Evolutionary conservation across 2,113 vertebrate genomes (phyloP), one percentile per base, ranked within the genome.

Genomic region (Oreocharis arfaki): DNA sequence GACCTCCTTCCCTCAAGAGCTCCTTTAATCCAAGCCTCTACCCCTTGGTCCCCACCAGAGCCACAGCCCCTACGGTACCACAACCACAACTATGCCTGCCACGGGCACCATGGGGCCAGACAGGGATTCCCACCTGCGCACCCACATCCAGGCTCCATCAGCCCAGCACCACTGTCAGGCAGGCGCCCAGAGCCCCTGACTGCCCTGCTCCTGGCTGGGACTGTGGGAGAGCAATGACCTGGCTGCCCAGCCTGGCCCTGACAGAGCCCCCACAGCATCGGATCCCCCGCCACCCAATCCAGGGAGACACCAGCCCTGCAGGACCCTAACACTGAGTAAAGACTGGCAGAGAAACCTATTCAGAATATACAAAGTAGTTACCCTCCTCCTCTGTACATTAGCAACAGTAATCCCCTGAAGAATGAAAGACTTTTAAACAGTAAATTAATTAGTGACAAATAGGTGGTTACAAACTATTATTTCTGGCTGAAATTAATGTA

Each of bases 401-500:
- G 56, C 73, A 84, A 78, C 46, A 70, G 47, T 77, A 90, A 87
- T 85, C 23, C 76, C 16, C 71, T 82, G 76, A 77, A 76, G 82
- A 93, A 93, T 83, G n/a, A 87, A 78, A 93, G 82, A 27, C 47
- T 89, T 92, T 79, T 84, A 84, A 95, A 87, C 13, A 67, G 57
- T 71, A 83, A 94, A 82, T 67, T 59, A 87, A 89, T 94, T 78
- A 91, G 39, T 79, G 79, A 95, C 94, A 95, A 95, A 88, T 90
- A 93, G 35, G 19, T 83, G 30, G 35, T 80, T 96, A 60, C 53
- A 73, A 89, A 92, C 91, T 73, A 94, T 92, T 96, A 87, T 92
- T 96, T 95, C 92, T 76, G 47, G 46, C 55, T 91, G 82, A 94
- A 96, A 96, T 93, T 96, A 96, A 88, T 50, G 87, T 63, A 93